Conservation (phyloP, 2,797 vertebrate species). For the Loris lydekkerianus region DNA sequence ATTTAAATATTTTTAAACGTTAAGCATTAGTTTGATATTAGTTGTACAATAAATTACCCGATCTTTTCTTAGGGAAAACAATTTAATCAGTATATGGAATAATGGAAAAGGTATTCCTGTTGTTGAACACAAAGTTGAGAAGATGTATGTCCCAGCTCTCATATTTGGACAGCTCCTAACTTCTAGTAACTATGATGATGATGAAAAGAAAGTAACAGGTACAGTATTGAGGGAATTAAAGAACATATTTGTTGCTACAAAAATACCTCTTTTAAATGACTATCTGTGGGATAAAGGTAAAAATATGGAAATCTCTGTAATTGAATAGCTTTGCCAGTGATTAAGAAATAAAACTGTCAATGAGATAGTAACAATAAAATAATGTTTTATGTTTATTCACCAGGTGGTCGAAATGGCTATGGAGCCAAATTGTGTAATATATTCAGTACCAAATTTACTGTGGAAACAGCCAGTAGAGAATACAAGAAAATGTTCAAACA, state of each 20-base stretch:
- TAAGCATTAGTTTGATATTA: slow-evolving; percentile 53
- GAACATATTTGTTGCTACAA: slow-evolving; percentile 32
- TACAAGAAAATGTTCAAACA: slow-evolving; percentile 96
- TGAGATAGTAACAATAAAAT: slow-evolving; percentile 49
- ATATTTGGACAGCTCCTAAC: slow-evolving; percentile 99
- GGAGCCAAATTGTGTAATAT: slow-evolving; percentile 99
- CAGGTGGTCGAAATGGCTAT: slow-evolving; percentile 98
- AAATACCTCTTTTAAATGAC: slow-evolving; percentile 35
- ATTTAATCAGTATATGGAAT: slow-evolving; percentile 97
- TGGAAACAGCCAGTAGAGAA: slow-evolving; percentile 96
- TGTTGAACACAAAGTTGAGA: slow-evolving; percentile 98
- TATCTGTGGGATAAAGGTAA: background rate
- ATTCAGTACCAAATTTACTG: slow-evolving; percentile 98
- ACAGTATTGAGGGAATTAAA: slow-evolving; percentile 67
- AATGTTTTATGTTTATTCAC: slow-evolving; percentile 70
- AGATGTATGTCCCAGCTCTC: slow-evolving; percentile 97
- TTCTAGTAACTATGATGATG: slow-evolving; percentile 98
- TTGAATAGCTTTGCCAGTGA: slow-evolving; percentile 41
- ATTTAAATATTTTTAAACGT: slow-evolving; percentile 49
- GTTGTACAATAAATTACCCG: slow-evolving; percentile 58
- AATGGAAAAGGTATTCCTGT: slow-evolving; percentile 99
- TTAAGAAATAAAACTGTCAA: slow-evolving; percentile 64
- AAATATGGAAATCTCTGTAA: background rate
- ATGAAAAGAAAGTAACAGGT: slow-evolving; percentile 99
- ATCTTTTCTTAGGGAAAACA: slow-evolving; percentile 93